Evolutionary conservation across 1,140 invertebrate genomes (phyloP), one percentile per base, ranked within the genome.

Genomic region (Lasioglossum baleicum): DNA sequence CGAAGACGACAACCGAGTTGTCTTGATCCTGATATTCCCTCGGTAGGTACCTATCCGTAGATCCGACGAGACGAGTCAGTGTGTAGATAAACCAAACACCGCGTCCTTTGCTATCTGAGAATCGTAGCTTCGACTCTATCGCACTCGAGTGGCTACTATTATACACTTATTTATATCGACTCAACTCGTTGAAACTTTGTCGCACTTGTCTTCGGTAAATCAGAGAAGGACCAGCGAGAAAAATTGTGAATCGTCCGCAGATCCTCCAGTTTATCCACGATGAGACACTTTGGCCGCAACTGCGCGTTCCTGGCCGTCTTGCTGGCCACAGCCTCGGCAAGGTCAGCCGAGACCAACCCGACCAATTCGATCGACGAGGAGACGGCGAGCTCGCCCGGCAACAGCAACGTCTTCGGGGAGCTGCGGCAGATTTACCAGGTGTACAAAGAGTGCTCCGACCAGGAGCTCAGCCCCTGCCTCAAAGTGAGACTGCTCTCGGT

Each of bases 401-500:
- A 87, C 86, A 88, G 92, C 84, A 79, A 79, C 53, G 73, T 94
- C 60, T 91, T 95, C 44, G 92, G 93, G 15, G 95, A 95, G 61
- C 84, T 95, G 1, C 92, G 93, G 44, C 93, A 93, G 76, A 90
- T 94, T 66, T 95, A 94, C 80, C 94, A 94, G 88, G 92, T 96
- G 77, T 97, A 97, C 91, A 96, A 96, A 89, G 96, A 97, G 81
- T 97, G 96, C 92, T 94, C 95, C 40, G 95, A 94, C 7, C 92
- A 94, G 42, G 96, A 96, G 68, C 87, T 97, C 20, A 94, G 95
- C 66, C 94, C 95, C 31, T 97, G 96, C 83, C 91, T 97, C 7
- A 97, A 97, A 90, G 88, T 96, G 56, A 97, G 97, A 88, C 90
- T 97, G 35, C 92, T 96, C 0, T 94, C 95, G 2, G 95, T 96